phyloP scores from a whole-genome alignment of 2,113 vertebrate genomes.

The Sceloporus undulatus region DNA sequence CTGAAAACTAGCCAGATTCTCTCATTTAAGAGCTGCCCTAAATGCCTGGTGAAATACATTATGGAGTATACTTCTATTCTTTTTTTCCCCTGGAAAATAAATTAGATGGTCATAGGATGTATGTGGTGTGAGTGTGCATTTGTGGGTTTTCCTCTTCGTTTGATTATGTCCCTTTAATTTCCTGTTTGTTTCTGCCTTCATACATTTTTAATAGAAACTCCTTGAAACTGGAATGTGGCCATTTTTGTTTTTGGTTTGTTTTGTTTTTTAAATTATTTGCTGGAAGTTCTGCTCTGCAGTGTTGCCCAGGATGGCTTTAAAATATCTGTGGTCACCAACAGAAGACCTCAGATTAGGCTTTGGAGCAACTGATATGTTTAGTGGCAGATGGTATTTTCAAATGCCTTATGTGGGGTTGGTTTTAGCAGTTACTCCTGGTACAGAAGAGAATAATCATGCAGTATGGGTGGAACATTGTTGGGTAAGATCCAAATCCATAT shows the following conservation, averaged over 20 bases:
- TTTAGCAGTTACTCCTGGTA: neutral
- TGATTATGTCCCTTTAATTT: conserved; percentile 37
- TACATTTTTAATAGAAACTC: conserved; percentile 51
- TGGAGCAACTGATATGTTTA: neutral
- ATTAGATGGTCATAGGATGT: conserved; percentile 24
- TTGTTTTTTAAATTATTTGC: conserved; percentile 17
- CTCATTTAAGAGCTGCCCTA: conserved; percentile 12
- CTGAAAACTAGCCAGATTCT: conserved; percentile 24
- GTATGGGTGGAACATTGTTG: neutral
- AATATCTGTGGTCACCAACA: neutral
- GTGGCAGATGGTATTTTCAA: neutral
- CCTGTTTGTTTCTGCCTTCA: conserved; percentile 48
- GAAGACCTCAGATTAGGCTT: neutral
- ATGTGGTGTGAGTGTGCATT: neutral
- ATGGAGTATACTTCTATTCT: conserved; percentile 15
- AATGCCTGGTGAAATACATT: conserved; percentile 26
- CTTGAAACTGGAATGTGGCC: conserved; percentile 30
- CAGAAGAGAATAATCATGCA: neutral
- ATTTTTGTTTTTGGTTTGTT: neutral
- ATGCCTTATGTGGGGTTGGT: neutral
- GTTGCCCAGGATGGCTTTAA: conserved; percentile 22
- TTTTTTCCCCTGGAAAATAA: conserved; percentile 21
- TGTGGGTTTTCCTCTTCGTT: neutral
- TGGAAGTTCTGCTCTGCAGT: conserved; percentile 32
- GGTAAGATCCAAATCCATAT: conserved; percentile 29